Conservation (phyloP, 2,888 invertebrate species). For the Balanococcus diminutus region DNA sequence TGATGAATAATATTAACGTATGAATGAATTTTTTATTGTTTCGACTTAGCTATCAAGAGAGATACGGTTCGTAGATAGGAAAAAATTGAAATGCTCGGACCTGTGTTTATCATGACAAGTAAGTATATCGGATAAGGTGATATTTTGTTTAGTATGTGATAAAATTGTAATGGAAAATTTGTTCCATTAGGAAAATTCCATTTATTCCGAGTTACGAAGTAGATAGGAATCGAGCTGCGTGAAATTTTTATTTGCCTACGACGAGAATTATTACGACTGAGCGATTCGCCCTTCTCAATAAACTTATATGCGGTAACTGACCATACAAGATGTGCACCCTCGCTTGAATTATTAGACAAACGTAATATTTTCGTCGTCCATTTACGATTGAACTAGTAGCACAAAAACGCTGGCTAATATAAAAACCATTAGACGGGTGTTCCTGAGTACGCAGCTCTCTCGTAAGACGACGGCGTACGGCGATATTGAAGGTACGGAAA, state of each 20-base stretch:
- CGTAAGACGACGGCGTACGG: background rate
- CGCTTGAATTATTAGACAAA: constrained; percentile 26
- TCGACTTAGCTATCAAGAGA: no score
- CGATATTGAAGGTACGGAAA: constrained; percentile 35
- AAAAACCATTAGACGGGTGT: constrained; percentile 41
- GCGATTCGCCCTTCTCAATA: constrained; percentile 42
- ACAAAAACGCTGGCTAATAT: constrained; percentile 21
- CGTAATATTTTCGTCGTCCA: constrained; percentile 31
- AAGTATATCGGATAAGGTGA: background rate
- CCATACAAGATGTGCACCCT: constrained; percentile 17
- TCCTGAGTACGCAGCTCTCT: background rate
- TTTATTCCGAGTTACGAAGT: background rate
- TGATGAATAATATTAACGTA: background rate
- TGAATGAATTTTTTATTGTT: background rate
- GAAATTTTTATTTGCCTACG: constrained; percentile 40
- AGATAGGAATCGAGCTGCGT: background rate
- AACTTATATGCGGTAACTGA: constrained; percentile 28
- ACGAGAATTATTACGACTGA: constrained; percentile 16
- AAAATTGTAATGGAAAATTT: background rate
- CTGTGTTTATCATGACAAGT: background rate
- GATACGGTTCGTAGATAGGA: background rate
- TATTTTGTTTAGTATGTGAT: background rate
- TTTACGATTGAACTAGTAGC: constrained; percentile 26
- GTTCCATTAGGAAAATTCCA: background rate
- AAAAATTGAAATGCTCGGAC: background rate